Conservation (phyloP, 1,140 invertebrate genomes). For the Acromyrmex heyeri region DNA sequence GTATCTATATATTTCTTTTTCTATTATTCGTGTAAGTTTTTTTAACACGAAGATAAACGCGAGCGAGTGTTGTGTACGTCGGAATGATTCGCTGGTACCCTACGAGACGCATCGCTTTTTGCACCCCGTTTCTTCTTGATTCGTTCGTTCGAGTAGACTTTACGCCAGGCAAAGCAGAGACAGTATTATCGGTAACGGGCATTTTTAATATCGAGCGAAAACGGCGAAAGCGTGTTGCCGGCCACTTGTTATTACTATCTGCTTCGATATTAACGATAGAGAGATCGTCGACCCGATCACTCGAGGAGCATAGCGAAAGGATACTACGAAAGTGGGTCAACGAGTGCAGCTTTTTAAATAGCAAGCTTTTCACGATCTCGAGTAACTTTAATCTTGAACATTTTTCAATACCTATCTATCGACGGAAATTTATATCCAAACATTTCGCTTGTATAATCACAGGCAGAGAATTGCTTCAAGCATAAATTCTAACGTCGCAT, state of each 20-base stretch:
- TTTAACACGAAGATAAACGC: not conserved
- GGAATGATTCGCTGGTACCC: not conserved
- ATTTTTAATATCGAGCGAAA: conserved; percentile 52
- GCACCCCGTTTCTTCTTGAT: not conserved
- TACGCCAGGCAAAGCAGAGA: not conserved
- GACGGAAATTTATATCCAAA: conserved; percentile 48
- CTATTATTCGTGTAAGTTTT: not conserved
- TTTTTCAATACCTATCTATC: conserved; percentile 54
- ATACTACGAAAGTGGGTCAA: conserved; percentile 52
- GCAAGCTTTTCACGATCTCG: conserved; percentile 41
- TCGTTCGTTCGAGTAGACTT: not conserved
- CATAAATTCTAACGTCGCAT: conserved; percentile 11
- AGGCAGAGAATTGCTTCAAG: not conserved
- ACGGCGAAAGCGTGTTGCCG: not conserved
- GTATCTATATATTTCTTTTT: not conserved
- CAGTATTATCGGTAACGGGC: not conserved
- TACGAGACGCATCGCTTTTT: not conserved
- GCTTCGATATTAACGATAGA: conserved; percentile 48
- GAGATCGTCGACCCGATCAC: conserved; percentile 19
- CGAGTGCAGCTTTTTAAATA: conserved; percentile 59
- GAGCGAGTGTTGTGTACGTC: not conserved
- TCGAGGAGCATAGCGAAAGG: conserved; percentile 25
- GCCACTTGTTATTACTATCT: conserved; percentile 50
- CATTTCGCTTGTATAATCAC: conserved; percentile 20
- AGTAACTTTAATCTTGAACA: conserved; percentile 52